A percentile compares a stretch with the other conserved stretches of the same genome.
These are phyloP conservation scores for Chaenocephalus aceratus DNA, from an alignment of 2,113 vertebrate species.

Conservation along the genomic window DNA sequence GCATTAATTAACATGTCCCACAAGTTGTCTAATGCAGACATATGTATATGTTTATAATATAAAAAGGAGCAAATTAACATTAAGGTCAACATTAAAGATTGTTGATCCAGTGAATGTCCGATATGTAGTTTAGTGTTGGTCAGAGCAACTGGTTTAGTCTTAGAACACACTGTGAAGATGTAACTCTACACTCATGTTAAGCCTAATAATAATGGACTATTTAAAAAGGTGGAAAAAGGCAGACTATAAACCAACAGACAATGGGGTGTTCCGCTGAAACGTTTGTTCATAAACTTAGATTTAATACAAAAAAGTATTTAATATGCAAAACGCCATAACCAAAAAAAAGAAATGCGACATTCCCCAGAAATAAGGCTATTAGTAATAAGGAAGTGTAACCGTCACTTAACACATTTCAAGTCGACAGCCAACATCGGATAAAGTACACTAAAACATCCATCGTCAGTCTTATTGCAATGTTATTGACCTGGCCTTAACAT, in stretches of 20 bases:
- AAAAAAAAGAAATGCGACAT: background rate
- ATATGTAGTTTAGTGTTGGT: background rate
- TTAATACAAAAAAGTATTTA: background rate
- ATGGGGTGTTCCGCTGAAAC: background rate
- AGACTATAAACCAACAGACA: background rate
- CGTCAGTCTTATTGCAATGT: background rate
- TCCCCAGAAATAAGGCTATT: background rate
- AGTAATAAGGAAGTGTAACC: background rate
- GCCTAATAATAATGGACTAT: background rate
- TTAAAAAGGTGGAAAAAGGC: conserved; percentile 8
- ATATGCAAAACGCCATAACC: background rate
- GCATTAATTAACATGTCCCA: no score
- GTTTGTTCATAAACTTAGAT: background rate
- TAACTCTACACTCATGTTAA: background rate
- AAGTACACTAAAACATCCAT: background rate
- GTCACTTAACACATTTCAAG: background rate
- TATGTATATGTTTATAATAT: conserved; percentile 1
- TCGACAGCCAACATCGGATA: background rate
- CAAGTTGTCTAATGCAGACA: background rate
- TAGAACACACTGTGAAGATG: background rate
- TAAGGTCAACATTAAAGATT: background rate
- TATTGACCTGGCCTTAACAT: conserved; percentile 29
- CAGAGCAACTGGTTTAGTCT: conserved; percentile 1
- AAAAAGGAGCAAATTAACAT: background rate
- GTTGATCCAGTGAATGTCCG: background rate